phyloP scores from a whole-genome alignment of 2,113 vertebrate genomes.

The Tachycineta bicolor region DNA sequence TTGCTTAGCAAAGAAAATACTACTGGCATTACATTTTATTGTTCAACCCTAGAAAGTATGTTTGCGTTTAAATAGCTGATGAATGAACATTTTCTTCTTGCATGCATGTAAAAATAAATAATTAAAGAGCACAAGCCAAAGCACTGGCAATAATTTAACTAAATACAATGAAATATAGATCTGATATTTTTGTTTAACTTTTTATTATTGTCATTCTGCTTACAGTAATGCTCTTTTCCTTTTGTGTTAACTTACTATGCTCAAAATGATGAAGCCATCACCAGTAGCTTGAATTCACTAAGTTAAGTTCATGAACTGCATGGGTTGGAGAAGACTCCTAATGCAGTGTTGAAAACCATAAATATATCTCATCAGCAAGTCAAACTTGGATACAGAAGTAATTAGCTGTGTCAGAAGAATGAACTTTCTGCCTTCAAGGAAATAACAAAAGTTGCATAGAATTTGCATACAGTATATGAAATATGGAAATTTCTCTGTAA shows the following conservation, averaged over 20 bases:
- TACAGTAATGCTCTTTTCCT: not conserved
- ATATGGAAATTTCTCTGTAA: conserved; percentile 57
- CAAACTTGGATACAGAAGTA: conserved; percentile 9
- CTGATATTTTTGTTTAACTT: not conserved
- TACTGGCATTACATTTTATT: not conserved
- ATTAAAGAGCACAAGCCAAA: not conserved
- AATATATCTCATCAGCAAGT: conserved; percentile 18
- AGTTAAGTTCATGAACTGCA: not conserved
- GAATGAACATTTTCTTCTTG: not conserved
- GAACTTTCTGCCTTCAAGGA: conserved; percentile 28
- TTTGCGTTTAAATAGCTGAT: not conserved
- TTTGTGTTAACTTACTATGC: not conserved
- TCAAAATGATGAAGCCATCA: not conserved
- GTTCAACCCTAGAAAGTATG: not conserved
- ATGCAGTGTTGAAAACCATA: not conserved
- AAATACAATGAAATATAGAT: not conserved
- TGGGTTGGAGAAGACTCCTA: not conserved
- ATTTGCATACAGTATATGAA: conserved; percentile 60
- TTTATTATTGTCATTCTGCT: not conserved
- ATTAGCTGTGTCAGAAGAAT: conserved; percentile 43
- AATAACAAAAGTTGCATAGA: conserved; percentile 43
- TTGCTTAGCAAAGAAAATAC: not conserved
- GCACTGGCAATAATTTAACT: not conserved
- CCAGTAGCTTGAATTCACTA: not conserved
- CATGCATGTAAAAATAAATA: not conserved